Base-by-base conservation (phyloP, 1,140 invertebrate species). In the Penaeus indicus region DNA sequence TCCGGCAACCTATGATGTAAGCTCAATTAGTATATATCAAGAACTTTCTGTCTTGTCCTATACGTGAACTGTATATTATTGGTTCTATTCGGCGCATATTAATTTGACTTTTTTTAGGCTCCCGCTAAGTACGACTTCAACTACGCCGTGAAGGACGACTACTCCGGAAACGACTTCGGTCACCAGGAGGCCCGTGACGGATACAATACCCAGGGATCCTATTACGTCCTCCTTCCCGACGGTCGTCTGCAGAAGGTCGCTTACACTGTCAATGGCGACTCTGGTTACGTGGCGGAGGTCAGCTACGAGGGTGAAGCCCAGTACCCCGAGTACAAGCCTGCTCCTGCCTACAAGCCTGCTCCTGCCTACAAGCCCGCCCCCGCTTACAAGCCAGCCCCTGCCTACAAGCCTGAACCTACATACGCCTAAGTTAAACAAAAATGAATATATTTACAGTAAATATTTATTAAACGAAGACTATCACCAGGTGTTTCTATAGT, bases 41-140 rank as follows among this genome's bases (percentile, higher is more conserved):
- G 38, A 42, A 42, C 38, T 42, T 42, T 4, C 1, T 13, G 11
- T 16, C 54, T 16, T 16, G 10, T 16, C 54, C 10, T 54, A 11
- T 54, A 54, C 8, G 16, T 16, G 16, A 54, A 54, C 54, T 54
- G 16, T 11, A 42, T 7, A 42, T 42, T 54, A 0, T 42, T 42
- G 38, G 38, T 42, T 42, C 1, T 13, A 54, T 16, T 13, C 38
- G 38, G 5, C 3, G 38, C 38, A 42, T 42, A 42, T 42, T 42
- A 42, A 42, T 8, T 8, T 4, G 38, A 42, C 38, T 11, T 54
- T 16, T 32, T 4, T 11, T 21, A 75, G 72, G 72, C 27, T 32
- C 72, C 72, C 16, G 72, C 72, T 75, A 27, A 75, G 25, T 75
- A 75, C 72, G 42, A 75, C 72, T 75, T 75, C 72, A 75, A 75